Base-by-base conservation (phyloP, 2,797 vertebrate species). In the Sebastes hubbsi region DNA sequence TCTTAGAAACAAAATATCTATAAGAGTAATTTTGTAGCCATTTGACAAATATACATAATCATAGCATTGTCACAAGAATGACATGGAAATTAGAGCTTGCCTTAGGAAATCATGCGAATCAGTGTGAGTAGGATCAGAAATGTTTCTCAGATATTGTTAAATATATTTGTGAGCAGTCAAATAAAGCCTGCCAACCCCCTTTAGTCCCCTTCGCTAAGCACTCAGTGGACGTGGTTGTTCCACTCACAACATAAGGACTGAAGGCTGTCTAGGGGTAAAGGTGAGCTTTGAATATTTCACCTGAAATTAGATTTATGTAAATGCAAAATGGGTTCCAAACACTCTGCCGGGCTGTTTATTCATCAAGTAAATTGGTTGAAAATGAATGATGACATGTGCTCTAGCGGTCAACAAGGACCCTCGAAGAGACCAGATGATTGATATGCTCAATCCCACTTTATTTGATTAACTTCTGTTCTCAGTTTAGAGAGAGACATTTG, bases 301-400 rank as follows among this genome's bases (percentile, higher is more conserved):
- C 81, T 88, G 80, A 92, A 95, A 95, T 94, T 85, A 91, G 78
- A 94, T 93, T 93, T 89, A 94, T 92, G 86, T 85, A 90, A 93
- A 94, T 94, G 77, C 25, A 82, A 88, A 91, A 87, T 16, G 58
- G 69, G 70, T 90, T 84, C 90, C 91, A 93, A 90, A 88, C 87
- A 87, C 85, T 85, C 80, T 52, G 69, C 77, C 6, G 2, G 71
- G 67, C 83, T 92, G 89, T 94, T 94, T 94, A 87, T 93, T 93
- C 90, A 92, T 94, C 93, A 93, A 80, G 83, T 83, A 88, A 90
- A 94, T 88, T 93, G 91, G 80, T 83, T 87, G 83, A 74, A 91
- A 93, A 93, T 93, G 85, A 92, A 90, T 91, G 88, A 94, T 89
- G 90, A 86, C 85, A 75, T 68, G 72, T 77, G 85, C 56, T 82